phyloP scores from a whole-genome alignment of 2,797 vertebrate genomes.

The Platalea minor region DNA sequence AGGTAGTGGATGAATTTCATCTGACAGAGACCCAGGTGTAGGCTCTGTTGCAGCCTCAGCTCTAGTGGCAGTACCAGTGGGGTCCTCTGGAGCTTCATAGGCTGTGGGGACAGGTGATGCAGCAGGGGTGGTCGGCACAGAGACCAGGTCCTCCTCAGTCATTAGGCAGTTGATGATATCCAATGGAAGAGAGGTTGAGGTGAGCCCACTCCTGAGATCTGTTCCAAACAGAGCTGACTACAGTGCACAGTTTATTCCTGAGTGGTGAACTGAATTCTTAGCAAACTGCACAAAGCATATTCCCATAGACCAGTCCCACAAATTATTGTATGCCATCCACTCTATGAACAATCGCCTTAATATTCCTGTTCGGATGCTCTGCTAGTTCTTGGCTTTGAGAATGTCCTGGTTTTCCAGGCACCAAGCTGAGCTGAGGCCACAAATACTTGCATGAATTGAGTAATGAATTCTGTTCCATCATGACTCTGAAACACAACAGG shows the following conservation, averaged over 20 bases:
- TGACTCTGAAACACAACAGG: background rate
- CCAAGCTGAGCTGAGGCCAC: background rate
- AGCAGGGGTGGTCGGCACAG: background rate
- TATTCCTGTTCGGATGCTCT: background rate
- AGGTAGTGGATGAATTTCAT: background rate
- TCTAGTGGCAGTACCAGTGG: background rate
- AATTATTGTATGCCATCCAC: background rate
- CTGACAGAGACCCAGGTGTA: background rate
- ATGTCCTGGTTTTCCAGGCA: background rate
- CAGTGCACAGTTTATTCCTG: rapidly evolving
- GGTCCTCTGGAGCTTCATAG: background rate
- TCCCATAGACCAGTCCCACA: rapidly evolving
- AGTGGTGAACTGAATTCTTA: background rate
- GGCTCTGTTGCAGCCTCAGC: background rate
- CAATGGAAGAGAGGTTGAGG: background rate
- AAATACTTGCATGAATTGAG: background rate
- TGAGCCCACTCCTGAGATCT: background rate
- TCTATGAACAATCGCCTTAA: background rate
- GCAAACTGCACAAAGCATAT: background rate
- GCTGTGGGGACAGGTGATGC: background rate
- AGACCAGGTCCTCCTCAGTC: background rate
- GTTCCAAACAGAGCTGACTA: background rate
- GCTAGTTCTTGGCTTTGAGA: background rate
- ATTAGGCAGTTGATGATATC: background rate
- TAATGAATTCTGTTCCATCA: background rate